phyloP scores from a whole-genome alignment of 2,113 vertebrate species.

The Hepsetus odoe region DNA sequence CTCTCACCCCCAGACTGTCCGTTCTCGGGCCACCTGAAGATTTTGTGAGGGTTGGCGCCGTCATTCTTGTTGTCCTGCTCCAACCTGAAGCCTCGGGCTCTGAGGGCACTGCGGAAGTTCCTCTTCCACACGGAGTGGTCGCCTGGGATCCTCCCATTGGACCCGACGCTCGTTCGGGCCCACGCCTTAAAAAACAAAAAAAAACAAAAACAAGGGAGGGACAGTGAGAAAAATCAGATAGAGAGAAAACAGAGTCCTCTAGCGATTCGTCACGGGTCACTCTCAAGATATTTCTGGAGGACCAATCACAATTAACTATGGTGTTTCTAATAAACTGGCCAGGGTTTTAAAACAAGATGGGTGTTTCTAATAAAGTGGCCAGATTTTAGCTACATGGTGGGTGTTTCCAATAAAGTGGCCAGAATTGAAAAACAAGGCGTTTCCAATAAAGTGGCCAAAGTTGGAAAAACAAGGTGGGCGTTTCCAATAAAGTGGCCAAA shows the following conservation, averaged over 20 bases:
- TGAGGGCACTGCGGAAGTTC: slow-evolving; percentile 87
- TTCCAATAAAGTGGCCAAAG: background rate
- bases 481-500: background rate
- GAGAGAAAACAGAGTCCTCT: background rate
- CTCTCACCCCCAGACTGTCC: slow-evolving; percentile 57
- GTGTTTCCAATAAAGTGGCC: background rate
- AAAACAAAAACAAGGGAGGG: background rate
- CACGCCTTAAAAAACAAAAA: slow-evolving; percentile 71
- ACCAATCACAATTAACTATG: background rate
- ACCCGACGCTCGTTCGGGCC: slow-evolving; percentile 76
- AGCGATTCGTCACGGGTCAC: too few relatives aligned
- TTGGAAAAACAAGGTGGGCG: background rate
- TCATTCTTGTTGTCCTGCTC: slow-evolving; percentile 78
- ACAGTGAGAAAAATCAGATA: background rate
- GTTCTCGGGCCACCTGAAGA: slow-evolving; percentile 73
- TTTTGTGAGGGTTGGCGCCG: slow-evolving; percentile 79
- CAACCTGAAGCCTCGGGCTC: slow-evolving; percentile 74
- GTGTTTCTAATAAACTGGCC: background rate
- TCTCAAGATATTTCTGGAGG: background rate
- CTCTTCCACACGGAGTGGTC: slow-evolving; percentile 86
- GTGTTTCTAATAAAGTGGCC: background rate
- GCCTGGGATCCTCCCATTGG: slow-evolving; percentile 63
- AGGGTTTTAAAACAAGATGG: background rate
- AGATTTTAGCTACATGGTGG: background rate
- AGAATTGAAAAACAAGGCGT: background rate